Base-by-base conservation (phyloP, 2,113 vertebrate species). In the Azemiops feae region DNA sequence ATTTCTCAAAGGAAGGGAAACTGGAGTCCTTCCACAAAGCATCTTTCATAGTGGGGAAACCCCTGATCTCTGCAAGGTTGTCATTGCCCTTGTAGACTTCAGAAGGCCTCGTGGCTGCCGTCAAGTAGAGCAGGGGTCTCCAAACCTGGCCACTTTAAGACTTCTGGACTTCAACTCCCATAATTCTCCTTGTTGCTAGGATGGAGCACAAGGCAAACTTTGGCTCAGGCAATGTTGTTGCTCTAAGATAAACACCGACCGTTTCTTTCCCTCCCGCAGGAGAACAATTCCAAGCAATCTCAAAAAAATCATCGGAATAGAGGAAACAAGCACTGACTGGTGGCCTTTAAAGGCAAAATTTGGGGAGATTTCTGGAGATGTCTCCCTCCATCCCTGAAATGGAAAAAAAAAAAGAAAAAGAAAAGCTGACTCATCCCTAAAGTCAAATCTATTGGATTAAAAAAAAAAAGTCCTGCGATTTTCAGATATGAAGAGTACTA, bases 291-390 rank as follows among this genome's bases (percentile, higher is more conserved):
- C 85, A 6, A 93, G 92, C 93, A 87, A 85, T 1, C 47, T 34
- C 5, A 91, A 0, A n/a, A n/a, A 89, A 25, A 27, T 91, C 95
- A 94, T 85, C 16, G 0, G 54, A 12, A 1, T 43, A 39, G 60
- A 30, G 85, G 10, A 45, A 88, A 22, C 87, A 22, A 34, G 9
- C 1, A 27, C 11, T 22, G n/a, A 0, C 27, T 14, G 30, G 93
- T 95, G 91, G 95, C 92, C 94, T 96, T 96, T 96, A 95, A 96
- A 96, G 95, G 96, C 89, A 89, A 96, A 96, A 92, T 30, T 39
- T 4, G 58, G 94, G 2, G 69, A 90, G 39, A 0, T 22, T 5
- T 34, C 2, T 0, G 23, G 47, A 87, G 52, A 43, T 0, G 64
- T 6, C 45, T 47, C 74, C 86, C 64, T 50, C 47, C 12, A 34